These are phyloP conservation scores for Heliconius charithonia DNA, from an alignment of 2,888 invertebrate species.

Conservation along the genomic window DNA sequence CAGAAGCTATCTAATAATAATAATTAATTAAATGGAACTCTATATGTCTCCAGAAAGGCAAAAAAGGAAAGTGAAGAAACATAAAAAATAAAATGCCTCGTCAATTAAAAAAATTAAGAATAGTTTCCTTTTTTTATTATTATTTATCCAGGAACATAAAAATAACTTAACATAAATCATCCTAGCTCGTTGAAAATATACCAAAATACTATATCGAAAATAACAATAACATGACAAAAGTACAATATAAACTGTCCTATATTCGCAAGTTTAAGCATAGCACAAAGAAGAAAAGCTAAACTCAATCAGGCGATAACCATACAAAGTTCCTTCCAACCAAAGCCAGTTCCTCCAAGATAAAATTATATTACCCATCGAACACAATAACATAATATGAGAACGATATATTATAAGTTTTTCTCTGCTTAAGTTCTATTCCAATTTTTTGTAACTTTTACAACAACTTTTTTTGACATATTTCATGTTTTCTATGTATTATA, in stretches of 20 bases:
- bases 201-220: not conserved
- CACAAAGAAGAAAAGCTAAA: not conserved
- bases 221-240: not conserved
- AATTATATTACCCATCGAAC: not conserved
- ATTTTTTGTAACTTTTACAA: not conserved
- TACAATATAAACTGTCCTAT: not conserved
- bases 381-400: constrained; percentile 11
- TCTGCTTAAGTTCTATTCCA: not conserved
- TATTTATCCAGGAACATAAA: too few species aligned
- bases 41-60: too few species aligned
- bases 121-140: too few species aligned
- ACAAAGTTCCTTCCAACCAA: not conserved
- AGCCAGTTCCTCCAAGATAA: not conserved
- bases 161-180: too few species aligned
- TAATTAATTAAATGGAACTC: too few species aligned
- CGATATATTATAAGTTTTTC: not conserved
- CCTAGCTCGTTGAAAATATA: not conserved
- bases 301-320: not conserved
- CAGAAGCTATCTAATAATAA: too few species aligned
- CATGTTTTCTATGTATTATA: not conserved
- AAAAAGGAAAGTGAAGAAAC: too few species aligned
- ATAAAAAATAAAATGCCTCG: too few species aligned
- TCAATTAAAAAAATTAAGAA: too few species aligned
- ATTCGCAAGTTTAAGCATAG: not conserved
- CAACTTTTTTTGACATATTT: too few species aligned